These are phyloP conservation scores for Pempheris klunzingeri DNA, from an alignment of 2,797 vertebrate genomes.

Conservation along the genomic window DNA sequence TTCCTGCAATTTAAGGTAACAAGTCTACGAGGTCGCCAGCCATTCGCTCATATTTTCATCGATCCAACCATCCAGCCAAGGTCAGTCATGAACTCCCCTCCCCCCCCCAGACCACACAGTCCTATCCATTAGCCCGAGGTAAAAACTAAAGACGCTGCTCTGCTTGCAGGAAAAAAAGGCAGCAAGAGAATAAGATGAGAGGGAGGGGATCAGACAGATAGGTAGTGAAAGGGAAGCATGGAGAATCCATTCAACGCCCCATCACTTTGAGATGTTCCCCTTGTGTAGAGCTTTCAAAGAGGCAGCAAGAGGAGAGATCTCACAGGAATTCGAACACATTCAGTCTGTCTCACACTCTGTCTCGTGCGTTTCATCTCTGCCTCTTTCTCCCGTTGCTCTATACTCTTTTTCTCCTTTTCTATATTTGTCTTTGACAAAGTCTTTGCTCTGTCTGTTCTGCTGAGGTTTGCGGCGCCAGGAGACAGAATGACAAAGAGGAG, in stretches of 20 bases:
- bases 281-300: slow-evolving; percentile 44
- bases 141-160: slow-evolving; percentile 11
- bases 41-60: neutral
- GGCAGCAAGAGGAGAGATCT: slow-evolving; percentile 29
- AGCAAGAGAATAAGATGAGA: slow-evolving; percentile 28
- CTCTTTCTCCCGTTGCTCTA: slow-evolving; percentile 8
- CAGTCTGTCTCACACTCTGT: slow-evolving; percentile 27
- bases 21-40: neutral
- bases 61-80: neutral
- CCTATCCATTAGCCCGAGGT: slow-evolving; percentile 11
- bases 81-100: slow-evolving; percentile 17
- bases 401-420: slow-evolving; percentile 15
- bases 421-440: slow-evolving; percentile 50
- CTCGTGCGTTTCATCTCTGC: slow-evolving; percentile 31
- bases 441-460: slow-evolving; percentile 44
- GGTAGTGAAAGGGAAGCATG: slow-evolving; percentile 37
- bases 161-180: slow-evolving; percentile 19
- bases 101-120: neutral
- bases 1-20: neutral
- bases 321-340: slow-evolving; percentile 41
- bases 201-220: slow-evolving; percentile 1
- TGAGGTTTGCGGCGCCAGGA: slow-evolving; percentile 21
- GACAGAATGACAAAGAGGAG: slow-evolving; percentile 36
- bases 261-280: slow-evolving; percentile 40
- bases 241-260: slow-evolving; percentile 41